Conservation (phyloP, 2,113 vertebrate genomes). For the Passer montanus region DNA sequence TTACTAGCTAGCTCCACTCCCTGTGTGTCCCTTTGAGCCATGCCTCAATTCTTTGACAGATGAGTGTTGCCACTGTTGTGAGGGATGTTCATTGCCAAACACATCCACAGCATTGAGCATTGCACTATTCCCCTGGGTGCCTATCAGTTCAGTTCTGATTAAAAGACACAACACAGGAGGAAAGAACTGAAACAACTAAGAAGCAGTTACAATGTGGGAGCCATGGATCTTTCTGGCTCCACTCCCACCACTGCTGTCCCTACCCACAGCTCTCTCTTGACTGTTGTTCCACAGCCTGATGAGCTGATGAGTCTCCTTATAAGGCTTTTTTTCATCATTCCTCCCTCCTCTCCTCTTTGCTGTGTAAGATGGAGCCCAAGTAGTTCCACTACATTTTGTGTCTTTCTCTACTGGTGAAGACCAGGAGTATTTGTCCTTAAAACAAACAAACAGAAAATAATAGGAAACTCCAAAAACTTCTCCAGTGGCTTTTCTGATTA, state of each 20-base stretch:
- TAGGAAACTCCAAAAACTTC: background rate
- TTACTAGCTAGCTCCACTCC: conserved; percentile 35
- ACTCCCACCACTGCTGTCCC: background rate
- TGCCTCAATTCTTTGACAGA: background rate
- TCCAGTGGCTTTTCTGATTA: background rate
- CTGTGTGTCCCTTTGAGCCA: background rate
- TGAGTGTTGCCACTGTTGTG: background rate
- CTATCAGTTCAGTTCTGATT: background rate
- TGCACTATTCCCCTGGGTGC: background rate
- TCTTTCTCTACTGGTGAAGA: background rate
- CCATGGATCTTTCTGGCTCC: background rate
- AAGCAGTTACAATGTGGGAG: background rate
- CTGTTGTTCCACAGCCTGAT: background rate
- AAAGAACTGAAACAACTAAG: background rate
- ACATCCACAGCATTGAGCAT: background rate
- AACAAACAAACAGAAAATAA: background rate
- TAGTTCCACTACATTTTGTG: background rate
- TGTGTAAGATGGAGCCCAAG: background rate
- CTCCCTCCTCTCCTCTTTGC: background rate
- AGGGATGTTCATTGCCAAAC: background rate
- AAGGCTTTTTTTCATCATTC: background rate
- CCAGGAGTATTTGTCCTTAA: background rate
- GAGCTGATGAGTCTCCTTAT: conserved; percentile 18
- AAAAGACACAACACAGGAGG: background rate
- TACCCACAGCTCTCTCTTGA: background rate